phyloP scores from a whole-genome alignment of 2,888 invertebrate genomes.

The Yponomeuta sedellus region DNA sequence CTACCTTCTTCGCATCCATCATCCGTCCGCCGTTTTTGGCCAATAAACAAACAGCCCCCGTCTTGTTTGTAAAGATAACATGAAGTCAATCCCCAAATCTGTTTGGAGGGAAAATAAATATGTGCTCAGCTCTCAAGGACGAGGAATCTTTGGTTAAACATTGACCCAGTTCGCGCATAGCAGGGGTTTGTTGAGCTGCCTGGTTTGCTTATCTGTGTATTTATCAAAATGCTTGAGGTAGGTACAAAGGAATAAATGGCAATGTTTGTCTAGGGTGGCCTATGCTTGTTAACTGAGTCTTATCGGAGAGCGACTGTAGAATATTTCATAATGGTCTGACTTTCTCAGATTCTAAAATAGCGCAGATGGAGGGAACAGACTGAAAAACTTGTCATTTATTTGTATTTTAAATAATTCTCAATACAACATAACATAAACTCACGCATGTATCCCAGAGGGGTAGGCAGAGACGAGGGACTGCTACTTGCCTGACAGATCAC shows the following conservation, averaged over 20 bases:
- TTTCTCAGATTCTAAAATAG: too few relatives aligned
- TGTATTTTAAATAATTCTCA: too few relatives aligned
- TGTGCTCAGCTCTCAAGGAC: slow-evolving; percentile 56
- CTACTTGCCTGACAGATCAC: too few relatives aligned
- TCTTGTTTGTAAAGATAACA: slow-evolving; percentile 67
- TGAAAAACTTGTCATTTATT: too few relatives aligned
- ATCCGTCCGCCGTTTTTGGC: slow-evolving; percentile 28
- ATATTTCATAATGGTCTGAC: too few relatives aligned
- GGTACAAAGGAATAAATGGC: not conserved
- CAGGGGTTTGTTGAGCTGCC: not conserved
- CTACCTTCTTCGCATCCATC: not conserved
- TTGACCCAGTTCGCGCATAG: slow-evolving; percentile 18
- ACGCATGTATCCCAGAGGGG: too few relatives aligned
- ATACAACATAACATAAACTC: too few relatives aligned
- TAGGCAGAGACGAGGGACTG: too few relatives aligned
- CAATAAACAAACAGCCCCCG: slow-evolving; percentile 41
- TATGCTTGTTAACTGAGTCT: not conserved
- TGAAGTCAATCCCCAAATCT: slow-evolving; percentile 46
- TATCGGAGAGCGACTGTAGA: too few relatives aligned
- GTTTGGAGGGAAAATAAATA: slow-evolving; percentile 61
- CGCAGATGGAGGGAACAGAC: too few relatives aligned
- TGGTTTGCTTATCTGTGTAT: not conserved
- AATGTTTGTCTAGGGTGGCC: not conserved
- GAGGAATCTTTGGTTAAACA: slow-evolving; percentile 30
- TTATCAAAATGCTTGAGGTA: not conserved